Conservation (phyloP, 2,113 vertebrate species). For the Pantherophis guttatus region DNA sequence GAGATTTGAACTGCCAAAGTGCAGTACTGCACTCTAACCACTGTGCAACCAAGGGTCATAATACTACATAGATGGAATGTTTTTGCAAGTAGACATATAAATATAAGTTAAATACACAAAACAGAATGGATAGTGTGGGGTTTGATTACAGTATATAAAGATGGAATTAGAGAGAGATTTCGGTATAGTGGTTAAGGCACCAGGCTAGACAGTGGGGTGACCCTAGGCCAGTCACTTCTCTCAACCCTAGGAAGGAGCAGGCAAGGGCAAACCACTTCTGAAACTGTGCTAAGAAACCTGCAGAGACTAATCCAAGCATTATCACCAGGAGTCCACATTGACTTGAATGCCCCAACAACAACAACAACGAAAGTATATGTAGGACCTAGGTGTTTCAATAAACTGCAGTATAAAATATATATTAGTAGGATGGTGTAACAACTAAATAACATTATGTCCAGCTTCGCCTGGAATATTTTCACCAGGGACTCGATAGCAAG, state of each 20-base stretch:
- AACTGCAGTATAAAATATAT: neutral
- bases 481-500: neutral
- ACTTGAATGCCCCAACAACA: neutral
- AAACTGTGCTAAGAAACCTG: neutral
- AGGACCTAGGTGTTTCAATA: neutral
- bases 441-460: neutral
- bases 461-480: neutral
- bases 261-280: neutral
- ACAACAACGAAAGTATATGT: neutral
- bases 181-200: neutral
- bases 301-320: neutral
- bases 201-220: neutral
- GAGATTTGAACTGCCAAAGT: too few species aligned
- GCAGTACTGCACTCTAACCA: too few species aligned
- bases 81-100: neutral
- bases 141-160: neutral
- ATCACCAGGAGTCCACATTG: neutral
- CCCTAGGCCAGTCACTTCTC: neutral
- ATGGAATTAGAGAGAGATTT: neutral
- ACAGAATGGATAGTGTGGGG: neutral
- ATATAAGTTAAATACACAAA: neutral
- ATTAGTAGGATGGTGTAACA: neutral
- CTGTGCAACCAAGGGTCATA: too few species aligned
- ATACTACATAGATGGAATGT: neutral
- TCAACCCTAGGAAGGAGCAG: neutral